Evolutionary conservation across 2,888 invertebrate genomes (phyloP), one percentile per base, ranked within the genome.

Genomic region (Ophioninae sp.): DNA sequence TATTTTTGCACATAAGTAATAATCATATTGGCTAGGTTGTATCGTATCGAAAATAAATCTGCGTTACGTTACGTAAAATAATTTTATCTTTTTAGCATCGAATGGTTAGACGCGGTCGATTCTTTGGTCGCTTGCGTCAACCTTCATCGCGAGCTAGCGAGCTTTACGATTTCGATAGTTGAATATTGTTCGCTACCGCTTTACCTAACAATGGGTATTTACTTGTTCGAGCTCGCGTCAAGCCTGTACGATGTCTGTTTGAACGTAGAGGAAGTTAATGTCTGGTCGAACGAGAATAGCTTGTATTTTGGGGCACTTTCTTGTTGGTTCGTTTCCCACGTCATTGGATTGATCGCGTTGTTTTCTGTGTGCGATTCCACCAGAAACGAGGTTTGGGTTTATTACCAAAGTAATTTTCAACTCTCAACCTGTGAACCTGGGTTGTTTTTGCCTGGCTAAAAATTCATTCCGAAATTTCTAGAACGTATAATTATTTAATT

Each of bases 321-420:
- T 10, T 23, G n/a, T 8, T 82, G 81, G 81, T 74, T 78, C 30
- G 6, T 64, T 44, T 3, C 68, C 17, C 77, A 78, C 64, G 68
- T 77, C 13, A 10, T 64, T 6, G 78, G 65, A 61, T 70, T 81
- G 78, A 10, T 82, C 20, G 68, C n/a, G 10, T 39, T 84, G 50
- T 44, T 82, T 39, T 41, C 80, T 39, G 59, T 78, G 30, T 67
- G 80, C 8, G 82, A 80, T 56, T 72, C 80, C 23, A 76, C 72
- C 17, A 80, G 72, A 30, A 70, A 59, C 37, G 81, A 83, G 85
- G 81, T 79, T 67, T 83, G 75, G 59, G 61, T 39, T 20, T 10
- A 56, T 41, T 56, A 7, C 62, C 1, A 21, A 13, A 17, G 17
- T 50, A 5, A 50, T 2, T 50, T 44, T 44, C 7, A 10, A 2